Percentiles rank a stretch among this genome's conserved stretches.
Evolutionary conservation across 2,113 vertebrate species (phyloP).

Genomic region (Pygoscelis adeliae): DNA sequence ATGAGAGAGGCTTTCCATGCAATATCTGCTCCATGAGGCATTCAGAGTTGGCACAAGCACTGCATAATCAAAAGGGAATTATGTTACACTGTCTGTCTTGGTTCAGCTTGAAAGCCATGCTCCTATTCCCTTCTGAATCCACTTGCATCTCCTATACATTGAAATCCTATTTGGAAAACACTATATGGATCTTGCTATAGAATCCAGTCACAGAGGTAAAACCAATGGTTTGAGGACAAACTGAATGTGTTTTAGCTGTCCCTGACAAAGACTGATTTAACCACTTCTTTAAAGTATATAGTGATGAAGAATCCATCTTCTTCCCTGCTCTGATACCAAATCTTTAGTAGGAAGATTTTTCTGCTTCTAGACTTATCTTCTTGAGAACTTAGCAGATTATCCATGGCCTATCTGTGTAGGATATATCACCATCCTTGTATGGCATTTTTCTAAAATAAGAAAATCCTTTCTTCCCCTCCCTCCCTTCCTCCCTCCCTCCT

Average conservation of each 20-base stretch:
- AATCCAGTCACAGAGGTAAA: not conserved
- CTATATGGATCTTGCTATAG: not conserved
- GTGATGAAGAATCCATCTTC: not conserved
- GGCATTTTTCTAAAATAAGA: not conserved
- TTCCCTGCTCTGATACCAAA: not conserved
- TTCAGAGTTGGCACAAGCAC: not conserved
- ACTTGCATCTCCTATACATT: not conserved
- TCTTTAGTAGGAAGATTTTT: not conserved
- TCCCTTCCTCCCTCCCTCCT: accelerated
- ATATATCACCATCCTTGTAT: not conserved
- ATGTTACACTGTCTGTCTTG: not conserved
- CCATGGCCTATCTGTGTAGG: not conserved
- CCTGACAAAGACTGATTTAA: not conserved
- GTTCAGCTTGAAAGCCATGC: not conserved
- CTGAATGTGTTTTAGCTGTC: not conserved
- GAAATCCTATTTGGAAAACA: not conserved
- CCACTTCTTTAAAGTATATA: not conserved
- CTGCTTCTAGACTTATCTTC: not conserved
- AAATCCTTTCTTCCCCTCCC: not conserved
- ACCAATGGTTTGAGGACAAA: not conserved
- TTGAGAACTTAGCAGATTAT: not conserved
- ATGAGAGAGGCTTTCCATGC: not conserved
- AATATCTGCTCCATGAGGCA: not conserved
- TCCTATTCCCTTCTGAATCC: not conserved
- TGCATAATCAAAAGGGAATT: not conserved